Conservation (phyloP, 2,888 invertebrate species). For the Steromphala cineraria region DNA sequence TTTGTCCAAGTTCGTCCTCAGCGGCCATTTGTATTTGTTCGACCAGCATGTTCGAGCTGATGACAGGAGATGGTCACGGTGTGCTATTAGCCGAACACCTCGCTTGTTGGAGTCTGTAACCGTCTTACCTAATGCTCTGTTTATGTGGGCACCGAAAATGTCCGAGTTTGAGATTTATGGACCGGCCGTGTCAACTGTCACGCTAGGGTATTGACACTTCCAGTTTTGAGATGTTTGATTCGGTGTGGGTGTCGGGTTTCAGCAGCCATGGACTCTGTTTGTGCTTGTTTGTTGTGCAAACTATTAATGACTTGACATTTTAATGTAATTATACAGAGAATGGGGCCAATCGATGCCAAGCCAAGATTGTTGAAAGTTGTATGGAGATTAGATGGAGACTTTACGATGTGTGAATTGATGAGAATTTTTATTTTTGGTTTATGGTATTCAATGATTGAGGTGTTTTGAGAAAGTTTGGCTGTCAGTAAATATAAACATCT, state of each 20-base stretch:
- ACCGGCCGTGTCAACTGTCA: not conserved
- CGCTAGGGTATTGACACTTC: not conserved
- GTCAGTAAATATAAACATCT: no score
- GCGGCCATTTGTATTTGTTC: not conserved
- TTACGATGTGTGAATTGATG: no score
- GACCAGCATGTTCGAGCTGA: not conserved
- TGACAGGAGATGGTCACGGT: not conserved
- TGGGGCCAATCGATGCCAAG: no score
- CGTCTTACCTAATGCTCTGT: not conserved
- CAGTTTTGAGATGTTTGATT: not conserved
- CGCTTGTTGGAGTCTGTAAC: not conserved
- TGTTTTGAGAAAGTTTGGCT: no score
- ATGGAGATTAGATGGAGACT: no score
- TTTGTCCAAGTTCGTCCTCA: not conserved
- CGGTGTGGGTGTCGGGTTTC: not conserved
- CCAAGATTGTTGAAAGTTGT: no score
- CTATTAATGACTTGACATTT: slow-evolving; percentile 2
- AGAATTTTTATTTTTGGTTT: no score
- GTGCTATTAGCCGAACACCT: not conserved
- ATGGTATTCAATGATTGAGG: no score
- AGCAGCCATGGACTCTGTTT: not conserved
- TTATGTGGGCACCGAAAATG: not conserved
- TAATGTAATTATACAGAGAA: not conserved
- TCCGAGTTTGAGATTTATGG: not conserved
- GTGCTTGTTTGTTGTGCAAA: not conserved